These are phyloP conservation scores for Volucella bombylans DNA, from an alignment of 2,888 invertebrate species.

Conservation along the genomic window DNA sequence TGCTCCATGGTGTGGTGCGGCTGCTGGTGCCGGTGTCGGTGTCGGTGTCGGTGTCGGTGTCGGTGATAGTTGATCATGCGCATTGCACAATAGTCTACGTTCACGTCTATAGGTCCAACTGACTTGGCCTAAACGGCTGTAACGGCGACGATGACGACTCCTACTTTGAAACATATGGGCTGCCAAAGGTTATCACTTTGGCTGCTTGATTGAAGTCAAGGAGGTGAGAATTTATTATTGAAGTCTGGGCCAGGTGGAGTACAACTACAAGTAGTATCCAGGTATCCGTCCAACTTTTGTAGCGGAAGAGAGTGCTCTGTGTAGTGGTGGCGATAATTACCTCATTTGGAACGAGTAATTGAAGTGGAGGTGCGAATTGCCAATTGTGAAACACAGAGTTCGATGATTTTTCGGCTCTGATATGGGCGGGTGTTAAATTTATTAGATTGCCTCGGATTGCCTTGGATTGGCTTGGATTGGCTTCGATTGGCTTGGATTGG, in stretches of 20 bases:
- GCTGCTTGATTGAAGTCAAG: conserved; percentile 73
- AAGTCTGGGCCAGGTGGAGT: conserved; percentile 25
- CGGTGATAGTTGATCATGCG: conserved; percentile 56
- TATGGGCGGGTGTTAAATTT: conserved; percentile 65
- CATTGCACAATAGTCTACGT: conserved; percentile 54
- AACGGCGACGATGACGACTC: no score
- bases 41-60: not conserved
- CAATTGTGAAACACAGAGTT: conserved; percentile 67
- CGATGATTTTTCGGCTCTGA: conserved; percentile 59
- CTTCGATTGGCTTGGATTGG: not conserved
- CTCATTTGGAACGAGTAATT: conserved; percentile 73
- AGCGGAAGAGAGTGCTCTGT: conserved; percentile 10
- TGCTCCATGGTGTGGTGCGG: conserved; percentile 11
- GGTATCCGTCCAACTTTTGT: conserved; percentile 19
- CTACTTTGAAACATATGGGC: conserved; percentile 61
- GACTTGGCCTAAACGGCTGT: conserved; percentile 57
- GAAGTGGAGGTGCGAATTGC: conserved; percentile 72
- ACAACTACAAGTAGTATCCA: conserved; percentile 3
- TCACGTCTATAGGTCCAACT: conserved; percentile 21
- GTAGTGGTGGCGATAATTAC: conserved; percentile 68
- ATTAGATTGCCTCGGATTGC: conserved; percentile 27
- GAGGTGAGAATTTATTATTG: conserved; percentile 73
- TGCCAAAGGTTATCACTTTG: conserved; percentile 70
- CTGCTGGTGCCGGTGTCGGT: conserved; percentile 19
- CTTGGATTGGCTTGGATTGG: conserved; percentile 18